Evolutionary conservation across 2,888 invertebrate genomes (phyloP), one percentile per base, ranked within the genome.

Genomic region (Nephrocerus scutellatus): DNA sequence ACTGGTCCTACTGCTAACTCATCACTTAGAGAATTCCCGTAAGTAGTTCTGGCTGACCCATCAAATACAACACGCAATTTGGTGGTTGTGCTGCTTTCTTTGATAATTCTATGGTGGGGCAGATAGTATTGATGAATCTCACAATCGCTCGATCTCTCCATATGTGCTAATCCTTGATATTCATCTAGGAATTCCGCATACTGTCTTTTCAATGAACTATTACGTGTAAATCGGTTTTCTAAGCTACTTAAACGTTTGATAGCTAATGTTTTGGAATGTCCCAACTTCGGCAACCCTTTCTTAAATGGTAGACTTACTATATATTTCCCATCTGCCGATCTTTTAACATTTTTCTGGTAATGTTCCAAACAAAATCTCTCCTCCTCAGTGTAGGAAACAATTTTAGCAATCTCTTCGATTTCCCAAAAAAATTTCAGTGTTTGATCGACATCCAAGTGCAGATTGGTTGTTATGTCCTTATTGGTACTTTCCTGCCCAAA

Each of bases 11-110:
- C n/a, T n/a, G n/a, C n/a, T n/a, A 53, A 44, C 6, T 37, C 26
- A 7, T 51, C 48, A 32, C 55, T 59, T 4, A 53, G 29, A 15
- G 49, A 47, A 2, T 44, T 12, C 6, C 48, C 48, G 8, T 41
- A 24, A 3, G 43, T 20, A 8, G 43, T 32, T n/a, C n/a, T n/a
- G n/a, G n/a, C n/a, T n/a, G n/a, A n/a, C n/a, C n/a, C n/a, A n/a
- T n/a, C n/a, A n/a, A n/a, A n/a, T n/a, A n/a, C n/a, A n/a, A n/a
- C n/a, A n/a, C n/a, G n/a, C n/a, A n/a, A n/a, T n/a, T n/a, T 39
- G 2, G 44, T 40, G 8, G 45, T 30, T 1, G 32, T 31, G 20
- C 44, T 44, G 7, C 36, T 26, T 8, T 40, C 35, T 16, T 40
- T 31, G 3, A 39, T 24, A 6, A 40, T 26, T 9, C 30, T 14